Evolutionary conservation across 1,140 invertebrate species (phyloP).

Genomic region (Trachelipus rathkii): DNA sequence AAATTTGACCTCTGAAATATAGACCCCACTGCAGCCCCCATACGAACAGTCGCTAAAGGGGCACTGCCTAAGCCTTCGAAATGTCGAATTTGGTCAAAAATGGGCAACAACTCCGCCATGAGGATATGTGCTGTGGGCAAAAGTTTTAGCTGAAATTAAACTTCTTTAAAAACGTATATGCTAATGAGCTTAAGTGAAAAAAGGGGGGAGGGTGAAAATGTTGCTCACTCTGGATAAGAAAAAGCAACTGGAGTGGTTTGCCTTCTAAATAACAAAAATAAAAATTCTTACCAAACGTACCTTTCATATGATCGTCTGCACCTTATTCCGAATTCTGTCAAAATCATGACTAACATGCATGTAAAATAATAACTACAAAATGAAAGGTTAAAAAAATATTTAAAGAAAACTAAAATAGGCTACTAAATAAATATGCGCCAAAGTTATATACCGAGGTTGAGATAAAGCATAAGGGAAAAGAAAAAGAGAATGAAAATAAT

Average conservation of each 20-base stretch:
- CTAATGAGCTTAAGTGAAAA: not conserved
- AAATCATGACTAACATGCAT: not conserved
- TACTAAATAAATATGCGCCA: too few relatives aligned
- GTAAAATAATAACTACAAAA: not conserved
- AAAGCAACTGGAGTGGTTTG: not conserved
- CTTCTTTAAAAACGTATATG: not conserved
- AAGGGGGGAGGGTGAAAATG: not conserved
- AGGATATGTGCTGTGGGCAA: constrained; percentile 72
- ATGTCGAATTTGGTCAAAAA: constrained; percentile 78
- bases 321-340: too few relatives aligned
- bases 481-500: too few relatives aligned
- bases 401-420: too few relatives aligned
- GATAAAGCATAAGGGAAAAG: too few relatives aligned
- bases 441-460: too few relatives aligned
- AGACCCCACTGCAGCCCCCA: constrained; percentile 36
- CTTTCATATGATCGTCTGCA: not conserved
- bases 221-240: not conserved
- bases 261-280: not conserved
- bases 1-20: constrained; percentile 40
- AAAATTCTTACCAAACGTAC: not conserved
- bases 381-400: too few relatives aligned
- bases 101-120: constrained; percentile 85
- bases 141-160: not conserved
- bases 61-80: constrained; percentile 37
- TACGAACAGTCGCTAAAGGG: constrained; percentile 40